Evolutionary conservation across 2,113 vertebrate species (phyloP).

Genomic region (Cercocebus atys): DNA sequence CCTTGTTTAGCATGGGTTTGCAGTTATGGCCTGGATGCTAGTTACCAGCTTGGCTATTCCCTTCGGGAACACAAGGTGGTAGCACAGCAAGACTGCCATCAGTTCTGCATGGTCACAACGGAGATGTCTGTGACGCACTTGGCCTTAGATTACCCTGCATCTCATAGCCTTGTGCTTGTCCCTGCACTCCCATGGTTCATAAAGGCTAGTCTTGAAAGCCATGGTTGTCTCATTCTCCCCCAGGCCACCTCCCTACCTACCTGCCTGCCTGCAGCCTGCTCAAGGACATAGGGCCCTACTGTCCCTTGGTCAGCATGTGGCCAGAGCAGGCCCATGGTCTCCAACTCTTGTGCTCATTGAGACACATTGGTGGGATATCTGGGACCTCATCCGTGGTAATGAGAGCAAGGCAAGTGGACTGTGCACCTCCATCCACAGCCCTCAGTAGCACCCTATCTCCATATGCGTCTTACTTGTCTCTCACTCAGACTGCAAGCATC

Average conservation of each 20-base stretch:
- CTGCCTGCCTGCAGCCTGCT: too few species aligned
- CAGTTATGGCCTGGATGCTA: constrained; percentile 34
- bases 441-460: too few species aligned
- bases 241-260: too few species aligned
- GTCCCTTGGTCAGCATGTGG: constrained; percentile 63
- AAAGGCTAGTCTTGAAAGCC: constrained; percentile 43
- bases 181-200: constrained; percentile 55
- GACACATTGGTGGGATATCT: too few species aligned
- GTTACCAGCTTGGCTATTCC: constrained; percentile 64
- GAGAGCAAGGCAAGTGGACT: too few species aligned
- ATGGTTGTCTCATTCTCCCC: background rate
- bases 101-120: constrained; percentile 75
- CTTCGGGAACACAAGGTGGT: background rate
- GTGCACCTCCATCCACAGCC: too few species aligned
- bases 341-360: too few species aligned
- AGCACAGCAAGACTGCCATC: constrained; percentile 54
- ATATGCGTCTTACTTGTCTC: too few species aligned
- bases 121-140: constrained; percentile 45
- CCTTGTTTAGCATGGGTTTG: too few species aligned
- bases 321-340: background rate
- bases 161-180: constrained; percentile 78
- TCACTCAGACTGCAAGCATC: too few species aligned
- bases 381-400: too few species aligned
- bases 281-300: background rate
- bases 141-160: constrained; percentile 79